Percentiles rank a stretch among this genome's conserved stretches.
Conservation (phyloP, 2,888 invertebrate species). For the Nasonia oneida region DNA sequence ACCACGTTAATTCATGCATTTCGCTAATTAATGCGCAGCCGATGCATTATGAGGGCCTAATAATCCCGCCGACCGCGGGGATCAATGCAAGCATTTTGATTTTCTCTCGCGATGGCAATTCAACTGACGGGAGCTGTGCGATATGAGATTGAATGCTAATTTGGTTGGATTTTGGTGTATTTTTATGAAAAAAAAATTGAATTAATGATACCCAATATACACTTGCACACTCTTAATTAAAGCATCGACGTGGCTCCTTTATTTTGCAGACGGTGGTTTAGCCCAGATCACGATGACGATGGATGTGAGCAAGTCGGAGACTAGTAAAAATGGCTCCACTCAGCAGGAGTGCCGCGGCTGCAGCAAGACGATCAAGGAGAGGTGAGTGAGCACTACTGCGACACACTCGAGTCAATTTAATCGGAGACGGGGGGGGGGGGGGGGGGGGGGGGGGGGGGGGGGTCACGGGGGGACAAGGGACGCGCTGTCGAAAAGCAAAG, state of each 20-base stretch:
- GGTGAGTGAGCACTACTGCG: conserved; percentile 71
- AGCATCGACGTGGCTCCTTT: conserved; percentile 28
- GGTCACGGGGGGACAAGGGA: too few relatives aligned
- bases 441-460: neutral
- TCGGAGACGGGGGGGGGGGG: conserved; percentile 30
- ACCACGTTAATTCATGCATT: conserved; percentile 23
- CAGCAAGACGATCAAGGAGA: conserved; percentile 95
- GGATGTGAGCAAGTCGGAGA: conserved; percentile 91
- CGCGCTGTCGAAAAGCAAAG: too few relatives aligned
- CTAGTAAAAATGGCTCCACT: conserved; percentile 80
- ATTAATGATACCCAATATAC: neutral
- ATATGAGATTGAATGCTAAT: neutral
- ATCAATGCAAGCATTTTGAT: conserved; percentile 13
- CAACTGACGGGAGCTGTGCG: neutral
- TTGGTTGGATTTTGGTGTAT: too few relatives aligned
- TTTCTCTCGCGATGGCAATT: neutral
- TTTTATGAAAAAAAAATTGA: neutral
- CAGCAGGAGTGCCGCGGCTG: conserved; percentile 95
- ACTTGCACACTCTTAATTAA: conserved; percentile 38
- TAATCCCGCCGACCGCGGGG: neutral
- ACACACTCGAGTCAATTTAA: conserved; percentile 57
- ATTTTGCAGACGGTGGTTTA: conserved; percentile 61
- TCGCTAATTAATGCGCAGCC: conserved; percentile 19
- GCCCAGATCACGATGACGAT: conserved; percentile 87
- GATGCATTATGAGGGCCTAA: neutral